Base-by-base conservation (phyloP, 30 jellyfish, hydroid and myxozoan species). In the Aurelia sp. region DNA sequence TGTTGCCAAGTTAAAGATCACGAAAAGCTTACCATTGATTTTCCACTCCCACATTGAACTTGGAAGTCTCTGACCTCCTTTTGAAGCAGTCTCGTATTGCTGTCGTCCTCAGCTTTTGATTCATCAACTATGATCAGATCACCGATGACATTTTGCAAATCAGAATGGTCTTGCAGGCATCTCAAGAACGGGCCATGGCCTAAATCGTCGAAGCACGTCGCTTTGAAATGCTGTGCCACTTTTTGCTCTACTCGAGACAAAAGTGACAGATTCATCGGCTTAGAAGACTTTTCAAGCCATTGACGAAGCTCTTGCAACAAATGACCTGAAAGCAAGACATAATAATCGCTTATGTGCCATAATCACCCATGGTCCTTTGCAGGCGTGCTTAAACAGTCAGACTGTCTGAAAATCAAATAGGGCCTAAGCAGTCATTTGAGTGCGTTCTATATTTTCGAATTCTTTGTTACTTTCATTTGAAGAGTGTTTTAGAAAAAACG, bases 151-250 rank as follows among this genome's bases (percentile, higher is more conserved):
- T 68, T 13, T 17, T 47, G 90, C 20, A 91, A 22, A 10, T 63
- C 77, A 13, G 65, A 41, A 27, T 85, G 68, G 21, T 55, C 20
- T 35, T 31, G 31, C 18, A 91, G 12, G 55, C 86, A 91, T 62
- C 63, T 70, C 24, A 91, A 80, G 65, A 85, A 86, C 19, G 96
- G n/a, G 0, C 96, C 98, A 55, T 62, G 89, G 9, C 98, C 95
- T 15, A 91, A 59, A 57, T 69, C 72, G 8, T 80, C 93, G 61
- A 91, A 91, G 17, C 90, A 59, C 1, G 53, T 17, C 22, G 87
- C 66, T 20, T 78, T 38, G 21, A 78, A 61, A 5, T 48, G 35
- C 41, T 75, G 88, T 6, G 65, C 81, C 33, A 85, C 84, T 16
- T 53, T 63, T 13, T 40, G 76, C 59, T 85, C 94, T 16, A 85